These are phyloP conservation scores for Meta bourneti DNA, from an alignment of 2,888 invertebrate species.

Conservation along the genomic window DNA sequence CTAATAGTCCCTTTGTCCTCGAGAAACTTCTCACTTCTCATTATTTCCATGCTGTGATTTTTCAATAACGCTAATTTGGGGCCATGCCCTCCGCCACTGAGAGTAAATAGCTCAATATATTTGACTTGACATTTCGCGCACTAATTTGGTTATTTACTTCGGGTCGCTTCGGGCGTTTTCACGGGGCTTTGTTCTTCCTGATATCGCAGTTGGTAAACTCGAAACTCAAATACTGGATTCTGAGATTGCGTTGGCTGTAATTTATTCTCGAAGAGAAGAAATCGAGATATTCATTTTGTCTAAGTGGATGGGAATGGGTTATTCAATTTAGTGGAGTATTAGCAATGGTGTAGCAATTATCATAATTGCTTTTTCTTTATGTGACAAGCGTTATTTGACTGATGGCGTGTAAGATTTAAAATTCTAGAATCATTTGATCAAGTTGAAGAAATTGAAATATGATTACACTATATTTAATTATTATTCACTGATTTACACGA, in stretches of 20 bases:
- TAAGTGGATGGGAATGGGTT: background rate
- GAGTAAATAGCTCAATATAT: slow-evolving; percentile 46
- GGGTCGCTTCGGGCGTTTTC: background rate
- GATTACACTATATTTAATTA: background rate
- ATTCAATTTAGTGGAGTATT: background rate
- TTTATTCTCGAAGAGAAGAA: background rate
- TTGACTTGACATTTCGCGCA: slow-evolving; percentile 38
- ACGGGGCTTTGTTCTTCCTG: background rate
- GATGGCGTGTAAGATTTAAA: no score
- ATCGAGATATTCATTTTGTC: background rate
- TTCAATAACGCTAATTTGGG: slow-evolving; percentile 39
- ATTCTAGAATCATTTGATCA: no score
- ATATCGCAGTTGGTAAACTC: background rate
- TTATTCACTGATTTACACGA: background rate
- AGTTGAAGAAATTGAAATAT: no score
- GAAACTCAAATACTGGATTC: background rate
- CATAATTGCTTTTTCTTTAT: background rate
- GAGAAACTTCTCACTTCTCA: background rate
- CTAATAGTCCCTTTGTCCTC: no score
- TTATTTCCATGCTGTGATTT: slow-evolving; percentile 6
- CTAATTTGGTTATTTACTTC: slow-evolving; percentile 42
- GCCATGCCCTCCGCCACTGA: background rate
- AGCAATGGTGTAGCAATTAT: background rate
- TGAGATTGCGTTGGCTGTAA: background rate
- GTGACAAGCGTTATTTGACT: no score